Evolutionary conservation across 1,140 invertebrate species (phyloP).

Genomic region (Ips nitidus): DNA sequence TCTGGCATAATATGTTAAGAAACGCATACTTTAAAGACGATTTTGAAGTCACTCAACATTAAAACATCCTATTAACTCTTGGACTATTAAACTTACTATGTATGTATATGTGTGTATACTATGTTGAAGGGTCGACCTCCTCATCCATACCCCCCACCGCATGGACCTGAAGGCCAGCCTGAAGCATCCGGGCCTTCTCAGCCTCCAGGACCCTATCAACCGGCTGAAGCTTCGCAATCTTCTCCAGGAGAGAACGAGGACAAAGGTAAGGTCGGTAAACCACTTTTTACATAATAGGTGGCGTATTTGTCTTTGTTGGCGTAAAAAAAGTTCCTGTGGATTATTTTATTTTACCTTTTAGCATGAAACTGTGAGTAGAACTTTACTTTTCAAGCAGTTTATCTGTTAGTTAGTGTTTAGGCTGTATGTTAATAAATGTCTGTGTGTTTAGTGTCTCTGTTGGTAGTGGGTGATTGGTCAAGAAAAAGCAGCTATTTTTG

Average conservation of each 20-base stretch:
- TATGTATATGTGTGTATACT: no score
- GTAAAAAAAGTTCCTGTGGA: background rate
- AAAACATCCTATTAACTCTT: no score
- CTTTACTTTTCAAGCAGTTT: no score
- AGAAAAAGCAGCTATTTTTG: no score
- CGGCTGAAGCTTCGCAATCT: slow-evolving; percentile 14
- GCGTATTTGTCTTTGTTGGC: slow-evolving; percentile 9
- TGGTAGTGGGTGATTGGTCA: no score
- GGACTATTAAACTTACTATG: background rate
- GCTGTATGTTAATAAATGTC: no score
- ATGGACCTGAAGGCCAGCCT: slow-evolving; percentile 10
- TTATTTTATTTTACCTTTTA: background rate
- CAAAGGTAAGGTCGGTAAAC: slow-evolving; percentile 28
- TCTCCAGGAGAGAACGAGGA: slow-evolving; percentile 8
- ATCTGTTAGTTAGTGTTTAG: no score
- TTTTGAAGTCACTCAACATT: background rate
- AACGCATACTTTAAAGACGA: background rate
- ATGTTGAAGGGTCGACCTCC: slow-evolving; percentile 7
- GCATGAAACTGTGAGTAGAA: no score
- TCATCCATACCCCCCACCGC: slow-evolving; percentile 17
- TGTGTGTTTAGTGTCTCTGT: no score
- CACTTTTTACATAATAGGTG: slow-evolving; percentile 14
- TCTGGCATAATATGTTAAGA: no score
- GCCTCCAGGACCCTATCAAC: slow-evolving; percentile 1
- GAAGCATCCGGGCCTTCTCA: slow-evolving; percentile 7